Evolutionary conservation across 2,797 vertebrate species (phyloP), one percentile per base, ranked within the genome.

Genomic region (Lagocephalus sceleratus): DNA sequence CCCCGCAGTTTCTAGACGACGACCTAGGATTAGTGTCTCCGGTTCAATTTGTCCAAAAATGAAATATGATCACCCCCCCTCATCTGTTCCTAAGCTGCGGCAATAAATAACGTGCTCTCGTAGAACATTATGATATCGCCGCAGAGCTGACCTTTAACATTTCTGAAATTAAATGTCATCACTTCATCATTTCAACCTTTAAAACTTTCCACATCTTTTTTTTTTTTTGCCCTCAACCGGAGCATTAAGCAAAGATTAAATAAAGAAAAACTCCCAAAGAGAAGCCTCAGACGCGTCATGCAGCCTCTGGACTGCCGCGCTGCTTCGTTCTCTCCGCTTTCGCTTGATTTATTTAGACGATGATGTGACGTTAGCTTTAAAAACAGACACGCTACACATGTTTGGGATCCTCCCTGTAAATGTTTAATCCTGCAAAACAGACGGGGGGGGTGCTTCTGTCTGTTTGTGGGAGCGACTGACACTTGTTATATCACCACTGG

Each of bases 281-380:
- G 22, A 6, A 38, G 40, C 15, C 8, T 9, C 5, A 44, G 4
- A 21, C 4, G 9, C 19, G 29, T 44, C 6, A 35, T 23, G 21
- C 5, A n/a, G 26, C 51, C 16, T 23, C 44, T 56, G 16, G 20
- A 51, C 19, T 20, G 32, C 23, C 1, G 0, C 29, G 49, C 8
- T 39, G 35, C 26, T 2, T 32, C 2, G 25, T 25, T 61, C 22
- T 58, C n/a, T 11, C 40, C 14, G 8, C 6, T 7, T 43, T 60
- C n/a, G n/a, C 22, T 19, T 22, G 44, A 64, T 69, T 71, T 19
- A 66, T 69, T 73, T 40, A 66, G 62, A 48, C 47, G 23, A 55
- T 21, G 44, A 64, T 9, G 20, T 45, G 47, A 52, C 20, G 75
- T 48, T 54, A 62, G 66, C 41, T 62, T 60, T 38, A 71, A 60